Base-by-base conservation (phyloP, 2,797 vertebrate genomes). In the Poecilia velifera region DNA sequence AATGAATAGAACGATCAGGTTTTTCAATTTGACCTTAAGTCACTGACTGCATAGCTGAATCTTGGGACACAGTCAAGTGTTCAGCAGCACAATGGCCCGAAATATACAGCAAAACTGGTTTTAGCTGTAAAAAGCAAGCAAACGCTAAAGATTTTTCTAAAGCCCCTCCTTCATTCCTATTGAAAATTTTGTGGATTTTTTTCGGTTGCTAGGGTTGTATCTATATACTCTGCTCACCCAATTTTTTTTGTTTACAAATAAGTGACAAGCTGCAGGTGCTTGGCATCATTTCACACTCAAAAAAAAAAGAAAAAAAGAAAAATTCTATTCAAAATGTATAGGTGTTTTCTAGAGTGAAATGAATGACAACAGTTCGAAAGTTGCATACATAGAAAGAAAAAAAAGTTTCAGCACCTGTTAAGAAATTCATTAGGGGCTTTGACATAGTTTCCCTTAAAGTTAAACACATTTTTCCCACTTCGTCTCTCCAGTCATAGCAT, bases 401-500 rank as follows among this genome's bases (percentile, higher is more conserved):
- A 80, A 81, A 86, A 83, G 62, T 71, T 70, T 73, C 4, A 78
- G 79, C 74, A 82, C 73, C 77, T 77, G 75, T 68, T 39, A 55
- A 74, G 55, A 79, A 84, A 74, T 80, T 64, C n/a, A 2, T 20
- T 78, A 78, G 57, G 47, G 22, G 64, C 62, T 34, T 41, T 80
- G 73, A 53, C 66, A 73, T 45, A 8, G 76, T 39, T 59, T 76
- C 80, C 85, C 78, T 78, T 71, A 3, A 10, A 86, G 74, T 53
- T 75, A 49, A 36, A 73, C 36, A 0, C 43, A 51, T 53, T 31
- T 71, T 45, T 25, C 14, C 47, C 0, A 8, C 34, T 73, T 86
- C 77, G 55, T 53, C 77, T 73, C 74, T 76, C 80, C 73, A 80
- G 74, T 86, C 77, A 79, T 25, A 80, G 76, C 87, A 76, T 86